phyloP scores from a whole-genome alignment of 2,113 vertebrate species.

The Pachypanchax playfairii region DNA sequence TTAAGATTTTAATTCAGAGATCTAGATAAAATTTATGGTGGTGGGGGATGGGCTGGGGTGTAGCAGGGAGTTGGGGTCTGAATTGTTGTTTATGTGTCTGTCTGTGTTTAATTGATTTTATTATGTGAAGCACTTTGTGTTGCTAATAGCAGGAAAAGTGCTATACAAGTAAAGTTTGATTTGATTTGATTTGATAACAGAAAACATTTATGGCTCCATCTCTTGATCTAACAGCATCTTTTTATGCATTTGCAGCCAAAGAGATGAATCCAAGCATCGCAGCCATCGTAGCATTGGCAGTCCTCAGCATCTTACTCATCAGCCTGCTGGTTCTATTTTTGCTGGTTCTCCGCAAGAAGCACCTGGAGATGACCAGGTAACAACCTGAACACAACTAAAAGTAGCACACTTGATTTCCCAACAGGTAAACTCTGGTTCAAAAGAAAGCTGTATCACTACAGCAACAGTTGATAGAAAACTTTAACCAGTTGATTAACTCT shows the following conservation, averaged over 20 bases:
- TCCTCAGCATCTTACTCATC: constrained; percentile 90
- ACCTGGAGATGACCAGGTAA: constrained; percentile 87
- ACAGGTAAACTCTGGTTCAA: background rate
- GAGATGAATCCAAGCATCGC: constrained; percentile 95
- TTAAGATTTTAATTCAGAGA: too few relatives aligned
- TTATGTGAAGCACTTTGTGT: too few relatives aligned
- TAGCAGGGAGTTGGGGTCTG: too few relatives aligned
- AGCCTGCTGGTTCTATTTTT: constrained; percentile 89
- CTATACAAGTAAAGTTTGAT: too few relatives aligned
- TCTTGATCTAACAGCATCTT: background rate
- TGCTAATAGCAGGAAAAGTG: too few relatives aligned
- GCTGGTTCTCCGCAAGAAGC: constrained; percentile 90
- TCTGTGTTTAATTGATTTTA: too few relatives aligned
- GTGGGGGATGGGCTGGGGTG: too few relatives aligned
- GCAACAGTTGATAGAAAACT: background rate
- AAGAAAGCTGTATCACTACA: background rate
- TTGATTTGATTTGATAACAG: too few relatives aligned
- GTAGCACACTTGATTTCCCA: background rate
- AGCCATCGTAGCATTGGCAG: constrained; percentile 89
- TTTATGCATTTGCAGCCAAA: constrained; percentile 74
- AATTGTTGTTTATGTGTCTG: too few relatives aligned
- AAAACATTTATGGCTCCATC: background rate
- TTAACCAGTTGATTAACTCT: too few relatives aligned
- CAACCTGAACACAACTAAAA: background rate
- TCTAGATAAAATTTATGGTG: too few relatives aligned